These are phyloP conservation scores for Tringa solitaria DNA, from an alignment of 2,113 vertebrate genomes.

Conservation along the genomic window DNA sequence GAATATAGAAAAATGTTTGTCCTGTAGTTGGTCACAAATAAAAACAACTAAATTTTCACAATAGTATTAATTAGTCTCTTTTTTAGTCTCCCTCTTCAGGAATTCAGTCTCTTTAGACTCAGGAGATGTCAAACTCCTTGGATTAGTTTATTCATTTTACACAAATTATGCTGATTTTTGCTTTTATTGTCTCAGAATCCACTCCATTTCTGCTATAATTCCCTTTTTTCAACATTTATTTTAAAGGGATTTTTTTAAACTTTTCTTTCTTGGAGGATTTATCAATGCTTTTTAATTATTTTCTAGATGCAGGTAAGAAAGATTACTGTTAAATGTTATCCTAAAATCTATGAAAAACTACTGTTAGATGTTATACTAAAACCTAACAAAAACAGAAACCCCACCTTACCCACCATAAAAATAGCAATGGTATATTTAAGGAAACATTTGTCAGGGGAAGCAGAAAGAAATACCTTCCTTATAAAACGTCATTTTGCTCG, in stretches of 20 bases:
- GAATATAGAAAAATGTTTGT: neutral
- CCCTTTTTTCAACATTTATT: neutral
- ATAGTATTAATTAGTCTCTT: fast-evolving
- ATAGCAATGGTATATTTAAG: neutral
- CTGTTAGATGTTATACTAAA: neutral
- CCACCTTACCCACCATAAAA: neutral
- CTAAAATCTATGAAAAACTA: neutral
- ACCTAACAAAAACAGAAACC: neutral
- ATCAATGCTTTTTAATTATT: neutral
- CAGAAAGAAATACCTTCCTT: constrained; percentile 11
- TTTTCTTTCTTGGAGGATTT: neutral
- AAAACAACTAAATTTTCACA: neutral
- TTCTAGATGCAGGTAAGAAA: neutral
- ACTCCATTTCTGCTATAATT: neutral
- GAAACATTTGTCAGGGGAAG: constrained; percentile 1
- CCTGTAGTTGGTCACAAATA: neutral
- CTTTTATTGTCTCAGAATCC: neutral
- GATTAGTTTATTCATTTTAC: neutral
- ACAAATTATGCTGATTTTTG: neutral
- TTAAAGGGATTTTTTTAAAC: neutral
- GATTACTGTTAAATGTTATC: neutral
- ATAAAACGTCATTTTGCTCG: neutral
- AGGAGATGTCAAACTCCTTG: neutral
- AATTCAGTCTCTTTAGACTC: neutral
- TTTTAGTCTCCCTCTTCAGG: neutral